phyloP scores from a whole-genome alignment of 2,797 vertebrate genomes.

The Enteromius afrohamiltoni region DNA sequence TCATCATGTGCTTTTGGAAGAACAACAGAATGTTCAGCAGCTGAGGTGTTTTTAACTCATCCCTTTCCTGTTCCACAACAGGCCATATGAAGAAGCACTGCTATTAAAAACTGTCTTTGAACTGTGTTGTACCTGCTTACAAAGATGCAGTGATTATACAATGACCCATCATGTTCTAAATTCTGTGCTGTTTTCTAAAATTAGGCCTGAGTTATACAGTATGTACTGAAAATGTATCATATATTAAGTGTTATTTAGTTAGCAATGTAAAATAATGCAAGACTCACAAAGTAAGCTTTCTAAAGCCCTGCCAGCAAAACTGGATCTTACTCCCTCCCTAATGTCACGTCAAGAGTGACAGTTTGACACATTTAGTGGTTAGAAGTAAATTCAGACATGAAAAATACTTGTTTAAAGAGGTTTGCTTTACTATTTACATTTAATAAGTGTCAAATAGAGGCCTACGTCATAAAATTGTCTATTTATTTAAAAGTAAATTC shows the following conservation, averaged over 20 bases:
- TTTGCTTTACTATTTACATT: neutral
- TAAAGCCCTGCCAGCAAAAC: neutral
- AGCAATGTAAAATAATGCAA: neutral
- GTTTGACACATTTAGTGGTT: neutral
- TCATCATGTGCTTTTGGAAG: conserved; percentile 7
- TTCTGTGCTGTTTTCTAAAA: neutral
- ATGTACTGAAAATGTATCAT: neutral
- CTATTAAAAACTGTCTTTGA: neutral
- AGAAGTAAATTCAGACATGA: neutral
- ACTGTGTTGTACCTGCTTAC: neutral
- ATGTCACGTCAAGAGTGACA: neutral
- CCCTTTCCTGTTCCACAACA: neutral
- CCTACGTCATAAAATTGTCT: no score
- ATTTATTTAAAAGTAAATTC: no score
- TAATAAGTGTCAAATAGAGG: no score
- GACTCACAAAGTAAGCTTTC: neutral
- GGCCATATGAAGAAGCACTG: neutral
- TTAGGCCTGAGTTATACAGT: neutral
- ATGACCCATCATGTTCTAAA: neutral
- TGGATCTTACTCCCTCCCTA: neutral
- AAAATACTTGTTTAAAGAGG: neutral
- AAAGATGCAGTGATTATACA: neutral
- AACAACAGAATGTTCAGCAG: neutral
- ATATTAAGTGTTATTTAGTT: neutral
- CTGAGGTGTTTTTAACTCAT: conserved; percentile 19